Evolutionary conservation across 2,888 invertebrate genomes (phyloP).

Genomic region (Clepsis dumicolana): DNA sequence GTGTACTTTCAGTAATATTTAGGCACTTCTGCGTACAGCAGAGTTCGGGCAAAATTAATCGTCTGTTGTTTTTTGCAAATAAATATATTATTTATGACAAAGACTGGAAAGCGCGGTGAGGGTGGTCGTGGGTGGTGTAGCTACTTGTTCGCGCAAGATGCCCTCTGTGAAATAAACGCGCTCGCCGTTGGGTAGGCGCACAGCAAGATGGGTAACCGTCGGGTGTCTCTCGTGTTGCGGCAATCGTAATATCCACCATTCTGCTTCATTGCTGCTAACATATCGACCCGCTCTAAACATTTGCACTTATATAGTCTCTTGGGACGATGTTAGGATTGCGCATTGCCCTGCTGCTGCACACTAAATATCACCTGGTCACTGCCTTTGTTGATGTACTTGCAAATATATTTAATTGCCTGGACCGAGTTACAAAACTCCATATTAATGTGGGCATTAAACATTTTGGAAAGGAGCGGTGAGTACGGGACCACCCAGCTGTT

Average conservation of each 20-base stretch:
- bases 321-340: slow-evolving; percentile 9
- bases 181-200: no score
- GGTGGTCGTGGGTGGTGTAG: no score
- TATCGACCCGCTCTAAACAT: slow-evolving; percentile 53
- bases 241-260: slow-evolving; percentile 52
- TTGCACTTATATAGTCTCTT: slow-evolving; percentile 52
- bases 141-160: no score
- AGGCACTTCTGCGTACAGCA: no score
- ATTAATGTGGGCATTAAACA: slow-evolving; percentile 3
- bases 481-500: slow-evolving; percentile 28
- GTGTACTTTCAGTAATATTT: no score
- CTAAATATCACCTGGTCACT: slow-evolving; percentile 48
- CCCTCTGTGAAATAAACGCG: no score
- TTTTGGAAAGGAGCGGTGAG: slow-evolving; percentile 1
- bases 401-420: slow-evolving; percentile 47
- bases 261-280: slow-evolving; percentile 54
- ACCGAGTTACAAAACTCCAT: not conserved
- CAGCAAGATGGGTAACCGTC: no score
- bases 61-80: no score
- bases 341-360: slow-evolving; percentile 32
- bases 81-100: no score
- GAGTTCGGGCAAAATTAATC: no score
- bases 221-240: not conserved
- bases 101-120: no score
- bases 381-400: slow-evolving; percentile 46